These are phyloP conservation scores for Phasia obesa DNA, from an alignment of 2,888 invertebrate genomes.

Conservation along the genomic window DNA sequence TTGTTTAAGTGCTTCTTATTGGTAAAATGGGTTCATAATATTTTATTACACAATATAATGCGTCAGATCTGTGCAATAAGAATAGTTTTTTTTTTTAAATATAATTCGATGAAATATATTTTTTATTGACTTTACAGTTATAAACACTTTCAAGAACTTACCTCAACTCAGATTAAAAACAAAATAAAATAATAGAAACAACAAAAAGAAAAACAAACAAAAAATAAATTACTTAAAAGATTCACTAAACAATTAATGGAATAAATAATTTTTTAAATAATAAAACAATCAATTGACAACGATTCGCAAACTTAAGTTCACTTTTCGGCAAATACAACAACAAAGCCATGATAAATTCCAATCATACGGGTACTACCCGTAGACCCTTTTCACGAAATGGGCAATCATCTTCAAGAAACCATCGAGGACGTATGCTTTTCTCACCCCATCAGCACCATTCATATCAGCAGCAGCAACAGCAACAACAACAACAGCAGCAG, in stretches of 20 bases:
- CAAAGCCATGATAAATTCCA: constrained; percentile 77
- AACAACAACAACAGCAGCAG: constrained; percentile 44
- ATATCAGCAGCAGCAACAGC: constrained; percentile 71
- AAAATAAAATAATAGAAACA: constrained; percentile 15
- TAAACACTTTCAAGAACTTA: constrained; percentile 56
- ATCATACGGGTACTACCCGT: constrained; percentile 81
- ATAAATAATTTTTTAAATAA: constrained; percentile 19
- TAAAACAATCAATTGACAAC: constrained; percentile 7
- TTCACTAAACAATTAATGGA: constrained; percentile 15
- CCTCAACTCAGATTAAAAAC: constrained; percentile 47
- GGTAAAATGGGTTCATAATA: background rate
- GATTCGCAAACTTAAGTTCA: constrained; percentile 17
- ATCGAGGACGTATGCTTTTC: constrained; percentile 81
- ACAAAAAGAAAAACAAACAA: constrained; percentile 13
- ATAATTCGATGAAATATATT: constrained; percentile 44
- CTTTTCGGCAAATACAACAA: background rate
- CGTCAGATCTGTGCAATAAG: background rate
- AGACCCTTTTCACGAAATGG: constrained; percentile 82
- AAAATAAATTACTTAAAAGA: constrained; percentile 6
- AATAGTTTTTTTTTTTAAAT: constrained; percentile 4
- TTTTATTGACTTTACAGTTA: constrained; percentile 65
- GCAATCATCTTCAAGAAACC: constrained; percentile 79
- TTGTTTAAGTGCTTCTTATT: background rate
- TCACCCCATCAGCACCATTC: constrained; percentile 80
- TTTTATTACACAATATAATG: background rate